A percentile compares a stretch with the other conserved stretches of the same genome.
phyloP scores from a whole-genome alignment of 2,888 invertebrate species.

The Selenia dentaria region DNA sequence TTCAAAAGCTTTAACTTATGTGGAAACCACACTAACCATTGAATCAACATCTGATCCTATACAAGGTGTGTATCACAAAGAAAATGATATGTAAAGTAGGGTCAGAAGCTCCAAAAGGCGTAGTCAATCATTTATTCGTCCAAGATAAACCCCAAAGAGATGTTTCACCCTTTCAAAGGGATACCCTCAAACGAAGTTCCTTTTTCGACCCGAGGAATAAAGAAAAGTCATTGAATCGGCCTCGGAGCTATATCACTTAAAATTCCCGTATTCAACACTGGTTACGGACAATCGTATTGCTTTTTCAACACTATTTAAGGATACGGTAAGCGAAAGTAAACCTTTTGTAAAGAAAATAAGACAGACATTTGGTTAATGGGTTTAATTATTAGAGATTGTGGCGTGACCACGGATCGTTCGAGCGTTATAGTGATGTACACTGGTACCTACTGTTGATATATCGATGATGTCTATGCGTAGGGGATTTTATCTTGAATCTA shows the following conservation, averaged over 20 bases:
- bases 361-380: conserved; percentile 12
- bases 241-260: conserved; percentile 19
- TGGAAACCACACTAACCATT: conserved; percentile 2
- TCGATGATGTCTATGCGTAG: no score
- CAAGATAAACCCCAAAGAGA: conserved; percentile 21
- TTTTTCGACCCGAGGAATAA: conserved; percentile 11
- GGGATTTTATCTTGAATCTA: no score
- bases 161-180: conserved; percentile 19
- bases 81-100: conserved; percentile 26
- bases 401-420: conserved; percentile 11
- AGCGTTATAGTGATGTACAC: conserved; percentile 16
- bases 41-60: conserved; percentile 4
- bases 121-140: conserved; percentile 26
- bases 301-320: conserved; percentile 18
- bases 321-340: conserved; percentile 15
- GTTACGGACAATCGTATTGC: conserved; percentile 15
- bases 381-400: conserved; percentile 23
- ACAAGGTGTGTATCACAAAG: conserved; percentile 16
- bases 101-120: conserved; percentile 16
- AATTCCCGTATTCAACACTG: conserved; percentile 26
- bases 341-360: conserved; percentile 14
- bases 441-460: no score
- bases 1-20: not conserved
- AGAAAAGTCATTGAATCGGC: conserved; percentile 9
- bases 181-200: conserved; percentile 16